Evolutionary conservation across 2,797 vertebrate genomes (phyloP).

Genomic region (Pempheris klunzingeri): DNA sequence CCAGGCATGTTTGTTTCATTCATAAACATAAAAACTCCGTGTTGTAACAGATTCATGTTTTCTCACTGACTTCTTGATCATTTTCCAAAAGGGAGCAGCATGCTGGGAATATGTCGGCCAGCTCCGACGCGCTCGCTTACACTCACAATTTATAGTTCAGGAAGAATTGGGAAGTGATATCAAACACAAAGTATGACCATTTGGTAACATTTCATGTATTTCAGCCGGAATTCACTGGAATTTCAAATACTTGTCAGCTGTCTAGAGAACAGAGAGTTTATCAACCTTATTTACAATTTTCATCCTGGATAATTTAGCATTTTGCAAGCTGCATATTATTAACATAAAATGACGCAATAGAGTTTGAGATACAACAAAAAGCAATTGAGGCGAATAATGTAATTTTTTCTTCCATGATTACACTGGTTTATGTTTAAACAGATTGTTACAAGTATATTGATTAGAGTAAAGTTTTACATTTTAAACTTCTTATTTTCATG

Average conservation of each 20-base stretch:
- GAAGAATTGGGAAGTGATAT: constrained; percentile 5
- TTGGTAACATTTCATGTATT: background rate
- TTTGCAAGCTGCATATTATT: background rate
- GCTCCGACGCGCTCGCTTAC: constrained; percentile 2
- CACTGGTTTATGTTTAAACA: background rate
- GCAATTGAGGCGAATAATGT: too few species aligned
- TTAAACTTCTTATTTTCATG: background rate
- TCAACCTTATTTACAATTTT: background rate
- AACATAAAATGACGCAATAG: background rate
- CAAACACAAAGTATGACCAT: background rate
- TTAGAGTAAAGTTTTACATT: background rate
- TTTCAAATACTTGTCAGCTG: background rate
- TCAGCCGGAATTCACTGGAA: background rate
- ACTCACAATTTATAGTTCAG: background rate
- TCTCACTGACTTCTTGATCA: background rate
- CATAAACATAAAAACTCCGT: background rate
- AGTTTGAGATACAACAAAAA: background rate
- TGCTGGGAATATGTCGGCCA: too few species aligned
- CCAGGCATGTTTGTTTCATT: background rate
- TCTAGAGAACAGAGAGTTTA: background rate
- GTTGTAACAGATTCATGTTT: constrained; percentile 5
- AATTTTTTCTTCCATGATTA: background rate
- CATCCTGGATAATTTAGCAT: background rate
- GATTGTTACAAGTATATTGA: background rate
- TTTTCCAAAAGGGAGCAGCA: constrained; percentile 22